Evolutionary conservation across 2,888 invertebrate genomes (phyloP).

Genomic region (Linnaemya tessellans): DNA sequence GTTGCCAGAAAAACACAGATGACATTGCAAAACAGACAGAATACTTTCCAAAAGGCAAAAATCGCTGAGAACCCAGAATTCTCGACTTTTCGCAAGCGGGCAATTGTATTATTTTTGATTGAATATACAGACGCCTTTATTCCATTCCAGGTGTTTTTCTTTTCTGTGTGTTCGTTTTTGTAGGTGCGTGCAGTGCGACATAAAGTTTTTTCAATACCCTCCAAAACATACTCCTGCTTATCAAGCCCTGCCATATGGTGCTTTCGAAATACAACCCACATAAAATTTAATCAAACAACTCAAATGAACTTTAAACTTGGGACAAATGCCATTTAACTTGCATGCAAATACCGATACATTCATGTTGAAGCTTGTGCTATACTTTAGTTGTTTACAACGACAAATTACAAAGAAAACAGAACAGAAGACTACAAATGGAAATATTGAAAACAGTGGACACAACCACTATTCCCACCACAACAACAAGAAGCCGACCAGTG

Average conservation of each 20-base stretch:
- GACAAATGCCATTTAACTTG: conserved; percentile 64
- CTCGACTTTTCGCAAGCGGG: no score
- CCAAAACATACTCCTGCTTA: conserved; percentile 34
- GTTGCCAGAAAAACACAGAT: no score
- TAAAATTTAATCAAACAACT: conserved; percentile 45
- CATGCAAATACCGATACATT: conserved; percentile 46
- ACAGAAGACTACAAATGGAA: conserved; percentile 57
- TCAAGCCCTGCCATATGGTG: conserved; percentile 54
- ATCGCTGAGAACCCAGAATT: no score
- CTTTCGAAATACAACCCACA: conserved; percentile 50
- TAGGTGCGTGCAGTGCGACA: neutral
- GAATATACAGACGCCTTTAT: no score
- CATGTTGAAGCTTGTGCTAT: conserved; percentile 54
- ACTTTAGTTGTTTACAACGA: conserved; percentile 18
- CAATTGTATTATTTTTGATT: no score
- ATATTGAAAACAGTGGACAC: conserved; percentile 54
- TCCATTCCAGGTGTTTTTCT: conserved; percentile 53
- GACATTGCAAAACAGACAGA: no score
- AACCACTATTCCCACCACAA: conserved; percentile 56
- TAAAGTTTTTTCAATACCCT: conserved; percentile 29
- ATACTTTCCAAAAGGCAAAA: no score
- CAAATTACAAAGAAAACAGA: conserved; percentile 5
- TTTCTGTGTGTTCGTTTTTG: no score
- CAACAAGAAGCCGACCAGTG: conserved; percentile 17
- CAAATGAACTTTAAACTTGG: conserved; percentile 41